Base-by-base conservation (phyloP, 2,797 vertebrate species). In the Falco concolor region DNA sequence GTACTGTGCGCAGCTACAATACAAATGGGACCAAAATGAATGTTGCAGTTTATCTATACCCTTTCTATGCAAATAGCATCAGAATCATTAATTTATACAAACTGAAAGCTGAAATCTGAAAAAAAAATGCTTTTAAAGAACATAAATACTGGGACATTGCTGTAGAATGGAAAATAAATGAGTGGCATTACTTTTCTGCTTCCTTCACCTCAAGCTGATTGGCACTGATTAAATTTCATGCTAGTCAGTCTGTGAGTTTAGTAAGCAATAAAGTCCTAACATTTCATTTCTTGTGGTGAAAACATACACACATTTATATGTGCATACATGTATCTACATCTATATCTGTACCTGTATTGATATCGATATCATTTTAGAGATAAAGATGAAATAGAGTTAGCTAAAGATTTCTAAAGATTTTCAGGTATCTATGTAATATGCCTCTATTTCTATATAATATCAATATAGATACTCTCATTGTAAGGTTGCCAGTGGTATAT, bases 131-230 rank as follows among this genome's bases (percentile, higher is more conserved):
- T 94, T 64, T 80, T 53, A 92, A 94, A 16, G 40, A 80, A 53
- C 24, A 52, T 59, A 88, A 92, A 67, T 61, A 56, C 28, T 36
- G 34, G 14, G 9, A 59, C 38, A 40, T 56, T 57, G 38, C 13
- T 49, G 24, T 65, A 86, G 59, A 91, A 90, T 25, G 9, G 20
- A 83, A 89, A 88, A 90, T 61, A 84, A 90, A 81, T 67, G 15
- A 87, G 42, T 76, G 21, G 53, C 23, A 68, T 74, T 81, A 82
- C 92, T 94, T 95, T 94, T 94, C 40, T 88, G 11, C 50, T 95
- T 94, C 53, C 28, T 86, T 93, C 69, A 93, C 91, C 69, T 94
- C 77, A 83, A 59, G 75, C 61, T 94, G 83, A 86, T 89, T 76
- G 81, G 4, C n/a, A 64, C 14, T 76, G 92, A 94, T 79, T 91